These are phyloP conservation scores for Seriola dumerili DNA, from an alignment of 2,113 vertebrate species.

Conservation along the genomic window DNA sequence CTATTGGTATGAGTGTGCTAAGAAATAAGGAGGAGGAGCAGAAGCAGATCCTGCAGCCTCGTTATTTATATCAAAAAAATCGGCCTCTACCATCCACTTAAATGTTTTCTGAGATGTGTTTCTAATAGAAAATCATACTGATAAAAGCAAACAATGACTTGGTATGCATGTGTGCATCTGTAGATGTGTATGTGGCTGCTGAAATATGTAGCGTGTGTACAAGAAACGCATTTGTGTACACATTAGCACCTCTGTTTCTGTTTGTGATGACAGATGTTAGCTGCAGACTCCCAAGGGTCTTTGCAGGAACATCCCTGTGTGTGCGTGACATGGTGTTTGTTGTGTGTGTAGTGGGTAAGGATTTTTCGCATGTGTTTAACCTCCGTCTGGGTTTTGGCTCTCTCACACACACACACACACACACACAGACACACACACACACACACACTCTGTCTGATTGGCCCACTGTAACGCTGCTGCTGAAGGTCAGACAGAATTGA, in stretches of 20 bases:
- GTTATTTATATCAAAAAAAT: background rate
- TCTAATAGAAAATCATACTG: background rate
- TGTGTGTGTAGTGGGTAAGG: slow-evolving; percentile 28
- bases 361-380: slow-evolving; percentile 50
- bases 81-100: too few species aligned
- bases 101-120: too few species aligned
- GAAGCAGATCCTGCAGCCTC: background rate
- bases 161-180: background rate
- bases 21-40: background rate
- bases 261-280: slow-evolving; percentile 26
- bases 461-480: slow-evolving; percentile 64
- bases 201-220: background rate
- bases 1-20: background rate
- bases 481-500: slow-evolving; percentile 86
- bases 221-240: slow-evolving; percentile 5
- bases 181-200: background rate
- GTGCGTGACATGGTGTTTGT: background rate
- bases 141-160: background rate
- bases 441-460: slow-evolving; percentile 64
- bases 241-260: slow-evolving; percentile 24
- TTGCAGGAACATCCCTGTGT: slow-evolving; percentile 13
- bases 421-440: background rate
- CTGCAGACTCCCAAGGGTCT: slow-evolving; percentile 1
- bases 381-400: slow-evolving; percentile 38
- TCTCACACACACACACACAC: background rate